A percentile compares a stretch with the other conserved stretches of the same genome.
Conservation (phyloP, 2,113 vertebrate species). For the Thalassarche chlororhynchos region DNA sequence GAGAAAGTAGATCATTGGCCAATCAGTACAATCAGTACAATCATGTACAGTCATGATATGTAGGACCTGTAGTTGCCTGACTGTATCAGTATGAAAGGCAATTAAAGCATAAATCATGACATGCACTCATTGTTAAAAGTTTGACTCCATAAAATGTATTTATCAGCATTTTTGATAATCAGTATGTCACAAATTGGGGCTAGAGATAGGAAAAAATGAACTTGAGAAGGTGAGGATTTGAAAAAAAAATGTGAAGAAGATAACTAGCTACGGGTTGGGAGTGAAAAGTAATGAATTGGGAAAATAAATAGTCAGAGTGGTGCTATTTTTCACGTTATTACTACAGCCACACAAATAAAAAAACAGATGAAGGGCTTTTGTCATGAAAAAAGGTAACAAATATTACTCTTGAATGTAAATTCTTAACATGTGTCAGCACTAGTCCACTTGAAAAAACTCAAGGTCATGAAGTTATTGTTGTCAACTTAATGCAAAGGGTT, state of each 20-base stretch:
- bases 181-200: not conserved
- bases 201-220: conserved; percentile 7
- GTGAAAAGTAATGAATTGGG: not conserved
- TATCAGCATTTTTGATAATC: not conserved
- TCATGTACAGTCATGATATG: not conserved
- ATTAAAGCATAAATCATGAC: not conserved
- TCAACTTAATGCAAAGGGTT: not conserved
- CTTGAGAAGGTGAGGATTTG: not conserved
- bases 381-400: not conserved
- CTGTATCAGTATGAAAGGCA: not conserved
- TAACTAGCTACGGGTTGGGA: not conserved
- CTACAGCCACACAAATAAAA: not conserved
- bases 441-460: not conserved
- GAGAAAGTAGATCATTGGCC: not conserved
- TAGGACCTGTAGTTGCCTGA: not conserved
- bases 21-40: no score
- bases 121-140: not conserved
- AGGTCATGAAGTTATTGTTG: not conserved
- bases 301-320: not conserved
- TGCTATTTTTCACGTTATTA: not conserved
- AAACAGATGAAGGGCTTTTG: not conserved
- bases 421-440: not conserved
- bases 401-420: not conserved
- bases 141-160: not conserved
- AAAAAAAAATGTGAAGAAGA: not conserved